Evolutionary conservation across 1,140 invertebrate species (phyloP), one percentile per base, ranked within the genome.

Genomic region (Adoxophyes honmai): DNA sequence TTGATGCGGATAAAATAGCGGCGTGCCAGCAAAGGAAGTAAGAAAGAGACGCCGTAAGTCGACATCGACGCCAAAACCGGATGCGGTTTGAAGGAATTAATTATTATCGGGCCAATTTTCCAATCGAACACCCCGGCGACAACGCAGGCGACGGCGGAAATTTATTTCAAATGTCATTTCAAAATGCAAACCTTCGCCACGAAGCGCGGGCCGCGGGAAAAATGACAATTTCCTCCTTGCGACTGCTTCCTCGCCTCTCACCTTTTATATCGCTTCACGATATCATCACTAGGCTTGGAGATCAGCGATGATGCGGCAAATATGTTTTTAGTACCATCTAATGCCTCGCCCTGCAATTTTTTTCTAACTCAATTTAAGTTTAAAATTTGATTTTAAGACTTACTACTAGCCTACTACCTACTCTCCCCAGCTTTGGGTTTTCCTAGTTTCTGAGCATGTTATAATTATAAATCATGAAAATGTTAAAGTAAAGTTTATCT

Each of bases 71-170:
- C 39, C 57, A 57, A 66, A 70, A 60, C 57, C 67, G 73, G 67
- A 74, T 70, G 73, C 62, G 77, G 78, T 70, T 71, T 78, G 68
- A 73, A 59, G 64, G 68, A 77, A 80, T 75, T 80, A 81, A 78
- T 81, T 75, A 82, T 81, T 76, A 84, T 80, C 78, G 63, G 67
- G 79, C 75, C 79, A 84, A 86, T 86, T 75, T 86, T 86, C 74
- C 77, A 82, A 86, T 83, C 69, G 75, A 81, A 69, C 68, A 67
- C 72, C 66, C 70, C 69, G 64, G 66, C 68, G 70, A 66, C 64
- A 64, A 52, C 59, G 64, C 34, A 63, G 72, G 37, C 63, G 56
- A 48, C 34, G n/a, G 59, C 78, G 82, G 82, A 83, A 78, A 86
- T 86, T 81, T 79, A 78, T 83, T 82, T 76, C 67, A 74, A 83